phyloP scores from a whole-genome alignment of 2,888 invertebrate species.

The Xylota segnis region DNA sequence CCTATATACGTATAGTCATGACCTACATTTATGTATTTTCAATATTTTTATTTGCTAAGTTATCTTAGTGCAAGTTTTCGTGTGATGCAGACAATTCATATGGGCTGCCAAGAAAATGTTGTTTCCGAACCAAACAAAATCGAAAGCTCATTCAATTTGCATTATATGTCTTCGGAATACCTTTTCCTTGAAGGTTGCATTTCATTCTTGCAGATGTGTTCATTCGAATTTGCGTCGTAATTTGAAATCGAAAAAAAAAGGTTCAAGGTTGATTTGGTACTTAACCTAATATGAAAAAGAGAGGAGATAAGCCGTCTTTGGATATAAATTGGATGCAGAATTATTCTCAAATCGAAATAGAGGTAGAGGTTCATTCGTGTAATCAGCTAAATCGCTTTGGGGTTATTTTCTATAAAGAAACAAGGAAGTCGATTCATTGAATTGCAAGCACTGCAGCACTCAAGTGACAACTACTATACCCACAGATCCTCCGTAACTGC shows the following conservation, averaged over 20 bases:
- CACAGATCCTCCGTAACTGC: too few relatives aligned
- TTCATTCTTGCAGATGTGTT: background rate
- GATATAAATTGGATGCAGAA: background rate
- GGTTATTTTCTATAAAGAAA: too few relatives aligned
- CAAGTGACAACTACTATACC: too few relatives aligned
- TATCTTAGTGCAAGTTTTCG: background rate
- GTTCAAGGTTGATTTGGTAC: background rate
- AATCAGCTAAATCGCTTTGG: background rate
- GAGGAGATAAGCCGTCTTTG: background rate
- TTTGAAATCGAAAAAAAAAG: background rate
- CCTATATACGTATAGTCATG: conserved; percentile 10
- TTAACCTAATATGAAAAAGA: background rate
- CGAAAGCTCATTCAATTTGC: conserved; percentile 59
- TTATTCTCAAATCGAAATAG: background rate
- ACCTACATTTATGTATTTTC: conserved; percentile 3
- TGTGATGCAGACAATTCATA: conserved; percentile 1
- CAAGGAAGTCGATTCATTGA: too few relatives aligned
- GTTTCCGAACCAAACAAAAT: conserved; percentile 40
- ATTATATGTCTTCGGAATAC: conserved; percentile 51
- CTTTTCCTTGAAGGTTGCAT: conserved; percentile 36
- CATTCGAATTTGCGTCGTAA: background rate
- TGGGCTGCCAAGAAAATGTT: conserved; percentile 39
- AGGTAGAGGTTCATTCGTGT: background rate
- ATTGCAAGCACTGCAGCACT: too few relatives aligned
- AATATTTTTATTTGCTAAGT: background rate